Evolutionary conservation across 2,113 vertebrate species (phyloP).

Genomic region (Ancistrus triradiatus): DNA sequence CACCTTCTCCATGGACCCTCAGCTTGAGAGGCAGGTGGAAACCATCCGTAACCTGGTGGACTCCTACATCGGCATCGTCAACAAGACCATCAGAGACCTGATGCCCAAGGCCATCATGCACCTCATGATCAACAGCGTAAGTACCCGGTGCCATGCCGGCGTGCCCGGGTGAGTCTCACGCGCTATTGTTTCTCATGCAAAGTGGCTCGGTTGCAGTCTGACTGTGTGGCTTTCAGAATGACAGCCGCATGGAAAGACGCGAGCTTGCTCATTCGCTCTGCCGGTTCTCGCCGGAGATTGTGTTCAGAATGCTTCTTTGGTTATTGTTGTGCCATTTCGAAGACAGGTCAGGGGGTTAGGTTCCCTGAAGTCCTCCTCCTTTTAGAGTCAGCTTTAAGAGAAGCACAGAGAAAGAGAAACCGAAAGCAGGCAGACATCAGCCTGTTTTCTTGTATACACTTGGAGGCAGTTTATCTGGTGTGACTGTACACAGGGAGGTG

Average conservation of each 20-base stretch:
- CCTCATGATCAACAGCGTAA: slow-evolving; percentile 96
- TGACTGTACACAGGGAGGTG: too few relatives aligned
- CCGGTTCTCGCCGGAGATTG: background rate
- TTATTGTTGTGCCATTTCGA: background rate
- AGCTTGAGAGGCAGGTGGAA: slow-evolving; percentile 93
- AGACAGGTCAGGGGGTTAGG: background rate
- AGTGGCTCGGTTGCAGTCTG: background rate
- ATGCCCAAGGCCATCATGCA: slow-evolving; percentile 99
- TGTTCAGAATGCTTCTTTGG: background rate
- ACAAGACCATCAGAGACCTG: slow-evolving; percentile 94
- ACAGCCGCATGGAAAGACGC: background rate
- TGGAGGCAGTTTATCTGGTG: too few relatives aligned
- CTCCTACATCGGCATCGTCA: slow-evolving; percentile 90
- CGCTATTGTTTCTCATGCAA: too few relatives aligned
- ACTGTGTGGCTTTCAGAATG: slow-evolving; percentile 22
- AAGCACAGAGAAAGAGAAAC: slow-evolving; percentile 5
- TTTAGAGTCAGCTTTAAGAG: background rate
- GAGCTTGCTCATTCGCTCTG: slow-evolving; percentile 17
- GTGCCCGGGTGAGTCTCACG: too few relatives aligned
- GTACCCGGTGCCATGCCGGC: slow-evolving; percentile 47
- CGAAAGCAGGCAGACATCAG: background rate
- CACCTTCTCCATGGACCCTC: slow-evolving; percentile 95
- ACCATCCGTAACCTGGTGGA: slow-evolving; percentile 96
- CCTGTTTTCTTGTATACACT: background rate
- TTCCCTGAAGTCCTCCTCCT: slow-evolving; percentile 23